Base-by-base conservation (phyloP, 2,797 vertebrate species). In the Microcaecilia unicolor region DNA sequence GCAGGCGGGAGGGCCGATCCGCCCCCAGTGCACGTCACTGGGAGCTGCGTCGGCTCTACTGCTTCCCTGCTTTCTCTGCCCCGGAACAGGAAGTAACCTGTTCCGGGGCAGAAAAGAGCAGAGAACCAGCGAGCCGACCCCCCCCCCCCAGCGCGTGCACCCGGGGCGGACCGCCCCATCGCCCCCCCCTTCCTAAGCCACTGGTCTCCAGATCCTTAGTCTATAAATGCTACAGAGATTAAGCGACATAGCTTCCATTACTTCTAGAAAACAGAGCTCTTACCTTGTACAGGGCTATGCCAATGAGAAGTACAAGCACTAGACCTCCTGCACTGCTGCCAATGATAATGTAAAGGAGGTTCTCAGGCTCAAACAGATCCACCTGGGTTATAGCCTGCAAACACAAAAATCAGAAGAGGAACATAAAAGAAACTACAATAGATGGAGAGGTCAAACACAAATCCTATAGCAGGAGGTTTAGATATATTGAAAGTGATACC, bases 231-330 rank as follows among this genome's bases (percentile, higher is more conserved):
- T 10, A 7, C 4, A n/a, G n/a, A 2, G 15, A 6, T n/a, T 7
- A 27, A n/a, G n/a, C n/a, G 14, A 16, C 6, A 5, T 3, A 24
- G n/a, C 11, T 16, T 25, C 14, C 16, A 10, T 25, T 25, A 10
- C 6, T 14, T 13, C 15, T 18, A 9, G 27, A 18, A 6, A 3
- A 15, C 9, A 12, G 10, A 16, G 6, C 5, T 15, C 46, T 51
- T 28, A 73, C 70, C 70, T 66, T 70, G 26, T 62, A 55, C 2
- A 73, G 64, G 1, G 0, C 25, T 7, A 40, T 4, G 28, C 64
- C 53, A 15, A 64, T 62, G 21, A 70, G 14, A 18, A 66, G 26
- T 16, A 73, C 41, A 12, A 73, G 14, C 19, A 70, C 0, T 5
- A 68, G 33, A 4, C 70, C 70, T 9, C 67, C 70, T 0, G 19